Evolutionary conservation across 2,113 vertebrate genomes (phyloP).

Genomic region (Cygnus atratus): DNA sequence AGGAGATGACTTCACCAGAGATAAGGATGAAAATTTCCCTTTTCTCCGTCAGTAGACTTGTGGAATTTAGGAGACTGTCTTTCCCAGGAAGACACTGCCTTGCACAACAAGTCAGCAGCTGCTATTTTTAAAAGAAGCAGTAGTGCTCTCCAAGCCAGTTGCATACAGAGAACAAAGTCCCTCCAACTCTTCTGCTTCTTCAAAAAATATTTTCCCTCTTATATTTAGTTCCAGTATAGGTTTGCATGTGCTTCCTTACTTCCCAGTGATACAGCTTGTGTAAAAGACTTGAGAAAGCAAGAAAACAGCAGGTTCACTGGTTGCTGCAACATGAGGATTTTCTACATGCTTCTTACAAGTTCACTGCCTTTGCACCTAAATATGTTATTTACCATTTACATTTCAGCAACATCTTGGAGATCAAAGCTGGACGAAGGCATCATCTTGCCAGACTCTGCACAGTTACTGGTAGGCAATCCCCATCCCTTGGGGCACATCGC

Average conservation of each 20-base stretch:
- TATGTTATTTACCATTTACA: background rate
- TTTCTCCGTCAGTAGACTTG: background rate
- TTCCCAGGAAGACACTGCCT: background rate
- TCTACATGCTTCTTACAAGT: background rate
- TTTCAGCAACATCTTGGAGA: background rate
- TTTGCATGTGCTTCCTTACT: background rate
- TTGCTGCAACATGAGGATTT: background rate
- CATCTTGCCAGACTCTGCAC: background rate
- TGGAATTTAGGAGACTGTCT: background rate
- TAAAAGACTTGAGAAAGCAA: background rate
- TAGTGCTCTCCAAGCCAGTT: background rate
- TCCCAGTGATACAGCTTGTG: background rate
- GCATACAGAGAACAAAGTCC: background rate
- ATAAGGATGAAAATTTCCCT: background rate
- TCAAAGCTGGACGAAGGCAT: background rate
- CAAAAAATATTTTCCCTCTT: background rate
- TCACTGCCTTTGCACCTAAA: background rate
- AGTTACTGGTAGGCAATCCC: background rate
- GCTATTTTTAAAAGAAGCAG: background rate
- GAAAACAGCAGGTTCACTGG: background rate
- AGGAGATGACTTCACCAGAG: background rate
- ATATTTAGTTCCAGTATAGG: background rate
- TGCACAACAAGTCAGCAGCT: background rate
- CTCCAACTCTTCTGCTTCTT: background rate
- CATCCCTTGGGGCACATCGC: background rate